Evolutionary conservation across 2,888 invertebrate genomes (phyloP).

Genomic region (Atethmia centrago): DNA sequence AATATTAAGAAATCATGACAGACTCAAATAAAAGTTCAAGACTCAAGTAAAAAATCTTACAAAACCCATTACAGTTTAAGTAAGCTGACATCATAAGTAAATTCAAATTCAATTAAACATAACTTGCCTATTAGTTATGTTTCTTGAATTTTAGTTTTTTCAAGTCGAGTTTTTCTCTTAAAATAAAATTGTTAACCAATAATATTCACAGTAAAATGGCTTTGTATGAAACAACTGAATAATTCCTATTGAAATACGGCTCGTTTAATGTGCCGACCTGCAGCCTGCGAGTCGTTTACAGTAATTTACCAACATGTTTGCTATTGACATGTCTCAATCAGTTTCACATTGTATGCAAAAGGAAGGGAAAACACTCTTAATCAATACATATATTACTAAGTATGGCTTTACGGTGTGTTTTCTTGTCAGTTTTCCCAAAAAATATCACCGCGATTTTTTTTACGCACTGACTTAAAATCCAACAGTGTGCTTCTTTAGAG

Average conservation of each 20-base stretch:
- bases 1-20: no score
- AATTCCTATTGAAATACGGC: background rate
- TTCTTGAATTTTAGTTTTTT: background rate
- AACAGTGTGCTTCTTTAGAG: no score
- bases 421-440: no score
- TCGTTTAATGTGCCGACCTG: conserved; percentile 1
- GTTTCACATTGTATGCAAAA: conserved; percentile 3
- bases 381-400: background rate
- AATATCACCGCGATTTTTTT: no score
- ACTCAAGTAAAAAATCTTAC: background rate
- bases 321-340: conserved; percentile 22
- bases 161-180: background rate
- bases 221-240: background rate
- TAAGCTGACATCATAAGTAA: background rate
- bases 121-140: no score
- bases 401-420: background rate
- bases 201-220: background rate
- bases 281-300: background rate
- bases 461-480: no score
- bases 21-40: background rate
- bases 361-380: no score
- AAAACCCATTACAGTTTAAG: conserved; percentile 5
- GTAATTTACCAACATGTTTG: conserved; percentile 26
- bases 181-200: background rate
- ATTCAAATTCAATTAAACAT: background rate